Percentiles rank a stretch among this genome's conserved stretches.
phyloP scores from a whole-genome alignment of 2,113 vertebrate genomes.

The Malurus elegans region DNA sequence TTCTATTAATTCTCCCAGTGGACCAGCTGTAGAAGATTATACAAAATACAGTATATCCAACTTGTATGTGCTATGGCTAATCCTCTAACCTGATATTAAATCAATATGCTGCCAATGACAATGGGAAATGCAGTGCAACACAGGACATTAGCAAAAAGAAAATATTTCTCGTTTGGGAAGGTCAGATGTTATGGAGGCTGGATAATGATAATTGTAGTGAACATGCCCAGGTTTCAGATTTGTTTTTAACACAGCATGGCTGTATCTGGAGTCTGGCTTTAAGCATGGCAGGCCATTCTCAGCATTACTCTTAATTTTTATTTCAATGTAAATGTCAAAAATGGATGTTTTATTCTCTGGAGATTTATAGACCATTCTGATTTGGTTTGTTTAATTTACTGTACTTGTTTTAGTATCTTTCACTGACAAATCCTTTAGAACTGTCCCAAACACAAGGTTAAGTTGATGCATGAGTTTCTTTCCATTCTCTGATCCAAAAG shows the following conservation, averaged over 20 bases:
- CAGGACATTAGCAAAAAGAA: slow-evolving; percentile 4
- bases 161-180: slow-evolving; percentile 33
- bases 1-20: slow-evolving; percentile 54
- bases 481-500: background rate
- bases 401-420: background rate
- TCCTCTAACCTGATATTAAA: slow-evolving; percentile 61
- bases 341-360: background rate
- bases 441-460: background rate
- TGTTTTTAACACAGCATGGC: slow-evolving; percentile 5
- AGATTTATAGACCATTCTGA: background rate
- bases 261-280: background rate
- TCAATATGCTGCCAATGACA: slow-evolving; percentile 48
- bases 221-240: slow-evolving; percentile 16
- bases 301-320: background rate
- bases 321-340: background rate
- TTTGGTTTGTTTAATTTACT: background rate
- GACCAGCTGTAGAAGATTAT: slow-evolving; percentile 36
- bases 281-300: background rate
- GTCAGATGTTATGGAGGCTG: slow-evolving; percentile 12
- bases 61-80: background rate
- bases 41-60: slow-evolving; percentile 46
- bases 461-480: background rate
- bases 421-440: background rate
- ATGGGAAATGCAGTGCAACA: slow-evolving; percentile 23
- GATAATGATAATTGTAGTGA: slow-evolving; percentile 23